These are phyloP conservation scores for Melipona bicolor DNA, from an alignment of 2,888 invertebrate species.

Conservation along the genomic window DNA sequence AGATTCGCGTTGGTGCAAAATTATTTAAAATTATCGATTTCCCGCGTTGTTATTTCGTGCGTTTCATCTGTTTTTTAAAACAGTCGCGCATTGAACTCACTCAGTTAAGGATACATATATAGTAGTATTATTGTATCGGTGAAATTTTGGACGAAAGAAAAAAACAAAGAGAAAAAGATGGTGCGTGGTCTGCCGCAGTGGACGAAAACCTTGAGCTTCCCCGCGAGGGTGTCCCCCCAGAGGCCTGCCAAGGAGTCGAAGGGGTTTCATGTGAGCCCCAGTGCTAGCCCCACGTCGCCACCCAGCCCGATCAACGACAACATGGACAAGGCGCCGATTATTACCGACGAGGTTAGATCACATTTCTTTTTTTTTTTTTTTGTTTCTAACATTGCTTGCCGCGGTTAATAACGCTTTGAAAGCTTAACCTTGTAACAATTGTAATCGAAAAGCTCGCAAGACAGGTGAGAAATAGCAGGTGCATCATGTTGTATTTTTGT, in stretches of 20 bases:
- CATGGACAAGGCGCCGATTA: conserved; percentile 81
- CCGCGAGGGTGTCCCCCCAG: conserved; percentile 93
- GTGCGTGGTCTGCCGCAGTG: conserved; percentile 95
- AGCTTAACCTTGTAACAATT: neutral
- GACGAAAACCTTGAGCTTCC: conserved; percentile 96
- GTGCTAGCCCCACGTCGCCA: conserved; percentile 84
- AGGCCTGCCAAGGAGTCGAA: conserved; percentile 89
- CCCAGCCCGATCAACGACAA: conserved; percentile 81
- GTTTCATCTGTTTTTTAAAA: neutral
- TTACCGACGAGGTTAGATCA: conserved; percentile 81
- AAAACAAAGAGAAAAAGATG: conserved; percentile 85
- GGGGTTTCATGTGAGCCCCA: conserved; percentile 84
- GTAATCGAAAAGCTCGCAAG: neutral
- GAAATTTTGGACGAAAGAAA: conserved; percentile 17
- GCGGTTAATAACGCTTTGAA: neutral
- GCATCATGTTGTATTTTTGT: neutral
- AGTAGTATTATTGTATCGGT: conserved; percentile 19
- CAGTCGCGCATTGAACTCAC: conserved; percentile 15
- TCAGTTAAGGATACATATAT: neutral
- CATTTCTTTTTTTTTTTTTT: neutral
- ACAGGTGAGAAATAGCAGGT: neutral
- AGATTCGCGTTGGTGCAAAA: conserved; percentile 19
- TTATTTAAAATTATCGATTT: neutral
- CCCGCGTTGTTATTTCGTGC: neutral
- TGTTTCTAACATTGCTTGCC: conserved; percentile 10